These are phyloP conservation scores for Papilio protenor DNA, from an alignment of 2,888 invertebrate genomes.

Conservation along the genomic window DNA sequence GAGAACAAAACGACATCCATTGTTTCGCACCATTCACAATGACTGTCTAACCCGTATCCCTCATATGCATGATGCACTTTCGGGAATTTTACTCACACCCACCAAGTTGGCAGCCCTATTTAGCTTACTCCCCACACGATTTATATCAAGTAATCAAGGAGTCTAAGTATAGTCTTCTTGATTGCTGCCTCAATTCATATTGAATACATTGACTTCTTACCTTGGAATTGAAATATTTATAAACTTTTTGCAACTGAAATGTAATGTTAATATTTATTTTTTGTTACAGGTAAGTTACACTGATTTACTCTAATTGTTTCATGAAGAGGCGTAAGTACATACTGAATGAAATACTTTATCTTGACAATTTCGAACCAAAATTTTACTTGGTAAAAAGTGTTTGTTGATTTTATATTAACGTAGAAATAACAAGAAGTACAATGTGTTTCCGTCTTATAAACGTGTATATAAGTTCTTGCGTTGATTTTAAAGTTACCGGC, in stretches of 20 bases:
- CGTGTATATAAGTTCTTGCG: slow-evolving; percentile 10
- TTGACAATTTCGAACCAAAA: neutral
- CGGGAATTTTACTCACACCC: neutral
- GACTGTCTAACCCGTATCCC: neutral
- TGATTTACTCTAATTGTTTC: slow-evolving; percentile 20
- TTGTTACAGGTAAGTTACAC: slow-evolving; percentile 72
- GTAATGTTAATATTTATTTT: slow-evolving; percentile 50
- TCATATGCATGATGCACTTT: neutral
- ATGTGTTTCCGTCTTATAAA: slow-evolving; percentile 10
- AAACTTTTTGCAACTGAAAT: slow-evolving; percentile 4
- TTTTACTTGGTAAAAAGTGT: neutral
- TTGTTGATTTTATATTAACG: neutral
- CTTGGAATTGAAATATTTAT: neutral
- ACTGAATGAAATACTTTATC: slow-evolving; percentile 38
- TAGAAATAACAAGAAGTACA: neutral
- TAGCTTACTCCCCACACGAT: slow-evolving; percentile 42
- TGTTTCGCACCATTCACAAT: neutral
- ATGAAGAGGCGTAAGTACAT: slow-evolving; percentile 48
- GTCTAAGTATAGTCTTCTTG: neutral
- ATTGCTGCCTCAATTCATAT: neutral
- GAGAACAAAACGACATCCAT: neutral
- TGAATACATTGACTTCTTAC: neutral
- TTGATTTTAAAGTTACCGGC: slow-evolving; percentile 27
- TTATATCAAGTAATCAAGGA: slow-evolving; percentile 16
- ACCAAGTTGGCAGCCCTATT: neutral